Conservation (phyloP, 2,797 vertebrate species). For the Cynopterus sphinx region DNA sequence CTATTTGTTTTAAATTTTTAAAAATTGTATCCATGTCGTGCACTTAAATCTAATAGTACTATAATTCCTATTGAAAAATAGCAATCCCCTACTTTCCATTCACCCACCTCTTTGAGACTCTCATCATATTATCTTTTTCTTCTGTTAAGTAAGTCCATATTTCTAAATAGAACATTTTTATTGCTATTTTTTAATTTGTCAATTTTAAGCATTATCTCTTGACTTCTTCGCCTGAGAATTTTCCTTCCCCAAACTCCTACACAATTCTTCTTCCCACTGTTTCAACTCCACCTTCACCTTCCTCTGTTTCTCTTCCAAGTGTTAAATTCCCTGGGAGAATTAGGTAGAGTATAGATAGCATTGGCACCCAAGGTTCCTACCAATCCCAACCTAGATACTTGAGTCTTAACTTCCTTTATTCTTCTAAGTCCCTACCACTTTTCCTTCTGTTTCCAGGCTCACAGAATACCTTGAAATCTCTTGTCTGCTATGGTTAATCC, state of each 20-base stretch:
- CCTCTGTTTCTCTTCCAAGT: neutral
- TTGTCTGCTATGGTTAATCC: neutral
- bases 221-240: neutral
- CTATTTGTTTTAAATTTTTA: constrained; percentile 34
- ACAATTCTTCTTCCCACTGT: neutral
- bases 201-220: neutral
- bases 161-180: neutral
- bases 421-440: neutral
- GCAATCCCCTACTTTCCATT: neutral
- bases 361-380: neutral
- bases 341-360: too few species aligned
- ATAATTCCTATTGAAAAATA: neutral
- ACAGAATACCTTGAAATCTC: neutral
- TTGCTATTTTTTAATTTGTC: neutral
- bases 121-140: neutral
- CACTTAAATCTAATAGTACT: neutral
- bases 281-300: fast-evolving
- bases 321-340: neutral
- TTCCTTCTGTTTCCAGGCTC: neutral
- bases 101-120: neutral
- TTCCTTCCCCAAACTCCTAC: neutral
- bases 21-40: neutral
- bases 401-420: neutral
- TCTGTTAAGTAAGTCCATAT: neutral
- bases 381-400: neutral